phyloP scores from a whole-genome alignment of 2,888 invertebrate species.

The Diaprepes abbreviatus region DNA sequence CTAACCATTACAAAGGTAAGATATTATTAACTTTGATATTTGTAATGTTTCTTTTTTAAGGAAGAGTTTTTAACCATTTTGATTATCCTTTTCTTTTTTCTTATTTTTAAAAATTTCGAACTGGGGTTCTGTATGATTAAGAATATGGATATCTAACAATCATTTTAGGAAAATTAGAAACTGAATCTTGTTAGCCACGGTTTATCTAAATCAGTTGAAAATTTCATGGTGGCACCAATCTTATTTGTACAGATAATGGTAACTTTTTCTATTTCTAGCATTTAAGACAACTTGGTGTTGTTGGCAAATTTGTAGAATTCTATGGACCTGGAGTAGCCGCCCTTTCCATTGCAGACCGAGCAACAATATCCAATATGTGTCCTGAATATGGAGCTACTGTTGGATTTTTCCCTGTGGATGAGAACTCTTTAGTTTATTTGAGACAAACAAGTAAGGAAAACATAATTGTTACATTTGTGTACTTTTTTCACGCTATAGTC shows the following conservation, averaged over 20 bases:
- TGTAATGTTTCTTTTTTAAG: no score
- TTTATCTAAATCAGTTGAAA: no score
- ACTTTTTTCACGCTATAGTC: no score
- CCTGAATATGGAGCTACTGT: conserved; percentile 98
- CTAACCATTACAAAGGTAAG: conserved; percentile 94
- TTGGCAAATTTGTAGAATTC: conserved; percentile 99
- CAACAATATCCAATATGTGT: conserved; percentile 99
- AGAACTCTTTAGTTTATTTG: conserved; percentile 84
- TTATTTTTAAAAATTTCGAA: no score
- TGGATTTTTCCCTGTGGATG: conserved; percentile 94
- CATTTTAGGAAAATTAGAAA: no score
- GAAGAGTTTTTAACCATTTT: not conserved
- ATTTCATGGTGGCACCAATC: no score
- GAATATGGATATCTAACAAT: no score
- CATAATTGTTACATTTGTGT: no score
- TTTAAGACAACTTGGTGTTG: conserved; percentile 93
- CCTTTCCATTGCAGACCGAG: conserved; percentile 95
- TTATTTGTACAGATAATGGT: no score
- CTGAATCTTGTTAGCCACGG: no score
- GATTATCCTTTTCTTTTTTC: conserved; percentile 15
- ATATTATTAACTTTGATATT: no score
- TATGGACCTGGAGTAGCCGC: conserved; percentile 94
- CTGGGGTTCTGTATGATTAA: no score
- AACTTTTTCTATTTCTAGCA: conserved; percentile 69
- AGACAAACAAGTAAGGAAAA: conserved; percentile 80